Evolutionary conservation across 2,113 vertebrate species (phyloP), one percentile per base, ranked within the genome.

Genomic region (Xenus cinereus): DNA sequence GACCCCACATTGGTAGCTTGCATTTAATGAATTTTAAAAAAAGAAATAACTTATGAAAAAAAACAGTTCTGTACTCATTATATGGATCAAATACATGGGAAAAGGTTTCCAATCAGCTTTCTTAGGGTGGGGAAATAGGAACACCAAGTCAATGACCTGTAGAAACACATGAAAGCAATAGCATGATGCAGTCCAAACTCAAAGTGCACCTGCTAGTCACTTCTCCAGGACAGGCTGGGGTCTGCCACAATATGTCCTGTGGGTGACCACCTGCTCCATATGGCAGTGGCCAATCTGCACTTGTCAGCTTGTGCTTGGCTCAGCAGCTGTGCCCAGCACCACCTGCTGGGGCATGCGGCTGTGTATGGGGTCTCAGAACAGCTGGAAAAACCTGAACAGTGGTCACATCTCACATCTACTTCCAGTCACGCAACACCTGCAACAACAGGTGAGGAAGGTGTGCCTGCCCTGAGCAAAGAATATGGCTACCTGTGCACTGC

Each of bases 261-360:
- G 18, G 5, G 4, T 1, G 1, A 7, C 6, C 13, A 14, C 9
- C 43, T 50, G 39, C 33, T 84, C 13, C 3, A 0, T 19, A 27
- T 45, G 24, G 11, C 84, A 74, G 7, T 24, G 33, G 59, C 45
- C 33, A 66, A 2, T 21, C 21, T 4, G 2, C 14, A 43, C 8
- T 35, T 43, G 35, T 30, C 54, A 84, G 13, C 30, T 84, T 62
- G 35, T 3, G 3, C 13, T 26, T 24, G 35, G 20, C 16, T 30
- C 64, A 27, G 21, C 30, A 19, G 7, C 41, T 20, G 46, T 46
- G 57, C 43, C 46, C 26, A 54, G 0, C 3, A 8, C 28, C 4
- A 6, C 15, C 41, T 28, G 4, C 41, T 45, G n/a, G 28, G 46
- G 2, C 8, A 16, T 9, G 9, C 3, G 7, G 16, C 46, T 4